A percentile compares a stretch with the other conserved stretches of the same genome.
Evolutionary conservation across 2,797 vertebrate species (phyloP).

Genomic region (Sitta carolinensis): DNA sequence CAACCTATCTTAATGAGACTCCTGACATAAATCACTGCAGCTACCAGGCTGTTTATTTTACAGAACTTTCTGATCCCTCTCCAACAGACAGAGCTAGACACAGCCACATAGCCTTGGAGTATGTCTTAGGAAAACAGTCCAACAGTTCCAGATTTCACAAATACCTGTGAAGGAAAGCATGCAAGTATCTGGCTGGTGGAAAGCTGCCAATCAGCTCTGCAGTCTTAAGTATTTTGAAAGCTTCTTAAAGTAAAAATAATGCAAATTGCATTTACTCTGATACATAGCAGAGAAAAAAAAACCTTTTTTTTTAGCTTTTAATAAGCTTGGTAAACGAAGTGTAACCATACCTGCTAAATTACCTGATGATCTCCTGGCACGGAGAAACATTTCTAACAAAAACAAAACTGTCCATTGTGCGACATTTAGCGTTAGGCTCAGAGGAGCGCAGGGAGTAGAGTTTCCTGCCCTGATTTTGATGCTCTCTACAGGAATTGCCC

Average conservation of each 20-base stretch:
- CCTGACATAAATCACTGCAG: not conserved
- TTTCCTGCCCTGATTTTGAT: conserved; percentile 65
- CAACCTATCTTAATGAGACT: not conserved
- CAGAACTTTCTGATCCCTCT: not conserved
- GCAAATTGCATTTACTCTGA: not conserved
- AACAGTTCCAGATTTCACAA: not conserved
- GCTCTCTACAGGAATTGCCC: conserved; percentile 64
- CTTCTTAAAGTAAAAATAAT: conserved; percentile 27
- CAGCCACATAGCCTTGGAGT: not conserved
- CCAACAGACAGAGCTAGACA: not conserved
- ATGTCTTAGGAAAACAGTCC: not conserved
- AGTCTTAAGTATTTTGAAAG: conserved; percentile 8
- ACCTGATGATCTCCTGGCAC: conserved; percentile 31
- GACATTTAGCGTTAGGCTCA: conserved; percentile 30
- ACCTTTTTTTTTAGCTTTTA: not conserved
- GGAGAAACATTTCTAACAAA: conserved; percentile 36
- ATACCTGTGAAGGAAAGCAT: conserved; percentile 21
- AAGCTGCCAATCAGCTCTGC: conserved; percentile 23
- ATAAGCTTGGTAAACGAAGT: conserved; percentile 33
- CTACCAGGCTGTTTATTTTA: not conserved
- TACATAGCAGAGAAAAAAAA: not conserved
- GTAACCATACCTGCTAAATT: conserved; percentile 54
- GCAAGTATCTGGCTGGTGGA: not conserved
- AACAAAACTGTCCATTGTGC: conserved; percentile 49
- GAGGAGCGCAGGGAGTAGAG: not conserved